Base-by-base conservation (phyloP, 2,888 invertebrate genomes). In the Phyllotreta striolata region DNA sequence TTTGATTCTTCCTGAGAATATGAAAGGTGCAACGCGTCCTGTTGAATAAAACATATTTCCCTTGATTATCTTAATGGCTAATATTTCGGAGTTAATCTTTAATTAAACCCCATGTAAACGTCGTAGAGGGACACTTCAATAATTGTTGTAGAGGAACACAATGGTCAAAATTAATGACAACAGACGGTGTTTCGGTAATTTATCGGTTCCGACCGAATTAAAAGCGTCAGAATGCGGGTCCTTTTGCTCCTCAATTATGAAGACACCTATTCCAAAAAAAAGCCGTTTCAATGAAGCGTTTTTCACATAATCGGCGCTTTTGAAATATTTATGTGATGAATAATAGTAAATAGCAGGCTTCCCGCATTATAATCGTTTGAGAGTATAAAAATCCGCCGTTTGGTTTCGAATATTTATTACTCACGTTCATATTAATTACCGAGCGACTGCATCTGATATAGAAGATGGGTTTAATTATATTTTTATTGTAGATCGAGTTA, bases 311-410 rank as follows among this genome's bases (percentile, higher is more conserved):
- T 57, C 60, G 66, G 52, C 56, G 60, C 63, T 34, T 63, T 66
- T 54, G 61, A 61, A 63, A 66, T 62, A 66, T 63, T 63, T 66
- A 66, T 66, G 63, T 61, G 63, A 63, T 57, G 63, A 62, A 66
- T 66, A 66, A 66, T 66, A 56, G 66, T 66, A 66, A 66, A 66
- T 63, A 66, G 66, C 66, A 60, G 63, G 63, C 66, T 66, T 63
- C 63, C 66, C 66, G 66, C 66, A 66, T 66, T 49, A 61, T 57
- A 63, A 63, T 66, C 46, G 41, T 39, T 44, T 38, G 44, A 44
- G 37, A 39, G 37, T 12, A 44, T 10, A 7, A 24, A 34, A 60
- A 38, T 34, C 10, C 38, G 44, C 39, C 44, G 38, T 52, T 60
- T 60, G 60, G 60, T 60, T 4, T 24, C 40, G 14, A 35, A 41